Conservation (phyloP, 1,140 invertebrate genomes). For the Polypedilum pembai region DNA sequence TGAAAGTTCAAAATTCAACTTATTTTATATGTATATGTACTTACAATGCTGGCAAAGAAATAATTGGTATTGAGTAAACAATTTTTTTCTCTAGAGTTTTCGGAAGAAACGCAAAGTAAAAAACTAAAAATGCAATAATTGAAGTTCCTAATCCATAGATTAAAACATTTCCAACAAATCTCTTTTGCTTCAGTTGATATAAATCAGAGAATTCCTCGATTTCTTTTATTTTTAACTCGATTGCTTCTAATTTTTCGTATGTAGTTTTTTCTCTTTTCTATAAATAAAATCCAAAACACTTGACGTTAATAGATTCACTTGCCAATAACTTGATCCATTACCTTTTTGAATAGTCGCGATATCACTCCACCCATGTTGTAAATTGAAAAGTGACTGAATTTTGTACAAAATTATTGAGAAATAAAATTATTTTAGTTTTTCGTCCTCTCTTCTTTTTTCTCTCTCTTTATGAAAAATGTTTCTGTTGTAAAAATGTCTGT, state of each 20-base stretch:
- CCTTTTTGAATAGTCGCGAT: conserved; percentile 3
- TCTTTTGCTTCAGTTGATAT: conserved; percentile 71
- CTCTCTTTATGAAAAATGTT: too few relatives aligned
- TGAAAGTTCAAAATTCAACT: conserved; percentile 25
- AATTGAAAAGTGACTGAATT: background rate
- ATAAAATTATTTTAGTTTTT: too few relatives aligned
- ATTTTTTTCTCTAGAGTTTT: conserved; percentile 58
- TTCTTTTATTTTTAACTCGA: conserved; percentile 72
- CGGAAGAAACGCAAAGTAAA: conserved; percentile 73
- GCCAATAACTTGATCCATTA: background rate
- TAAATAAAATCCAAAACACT: conserved; percentile 36
- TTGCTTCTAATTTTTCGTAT: conserved; percentile 62
- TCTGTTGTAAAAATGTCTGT: too few relatives aligned
- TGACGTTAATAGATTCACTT: background rate
- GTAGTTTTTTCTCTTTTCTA: conserved; percentile 76
- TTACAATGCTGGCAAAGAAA: conserved; percentile 73
- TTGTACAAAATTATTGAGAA: too few relatives aligned
- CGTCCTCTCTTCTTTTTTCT: too few relatives aligned
- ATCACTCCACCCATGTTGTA: background rate
- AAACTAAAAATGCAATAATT: conserved; percentile 60
- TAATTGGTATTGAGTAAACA: conserved; percentile 61
- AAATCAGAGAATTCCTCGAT: conserved; percentile 70
- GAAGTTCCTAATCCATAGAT: conserved; percentile 74
- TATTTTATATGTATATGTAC: conserved; percentile 41
- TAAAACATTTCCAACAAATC: conserved; percentile 68